Percentiles rank a stretch among this genome's conserved stretches.
Conservation (phyloP, 2,888 invertebrate genomes). For the Aleiodes leptofemur region DNA sequence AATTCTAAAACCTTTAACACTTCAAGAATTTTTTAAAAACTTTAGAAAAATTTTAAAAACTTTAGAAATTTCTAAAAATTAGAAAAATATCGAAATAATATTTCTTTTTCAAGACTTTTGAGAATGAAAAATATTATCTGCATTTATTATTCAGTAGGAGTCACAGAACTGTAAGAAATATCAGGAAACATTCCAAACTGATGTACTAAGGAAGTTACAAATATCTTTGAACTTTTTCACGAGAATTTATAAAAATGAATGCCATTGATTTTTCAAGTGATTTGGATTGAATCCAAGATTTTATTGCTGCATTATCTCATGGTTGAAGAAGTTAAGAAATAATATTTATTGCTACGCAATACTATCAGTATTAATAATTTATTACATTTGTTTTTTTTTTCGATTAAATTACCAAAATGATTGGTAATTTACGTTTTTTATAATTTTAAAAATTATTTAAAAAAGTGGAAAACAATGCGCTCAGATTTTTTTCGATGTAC, state of each 20-base stretch:
- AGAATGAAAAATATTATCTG: neutral
- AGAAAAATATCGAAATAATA: too few relatives aligned
- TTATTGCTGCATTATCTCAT: neutral
- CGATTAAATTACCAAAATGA: too few relatives aligned
- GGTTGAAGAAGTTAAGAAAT: neutral
- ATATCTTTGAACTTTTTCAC: neutral
- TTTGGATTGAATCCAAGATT: constrained; percentile 7
- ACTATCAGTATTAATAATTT: constrained; percentile 17
- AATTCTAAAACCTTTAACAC: too few relatives aligned
- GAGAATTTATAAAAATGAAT: constrained; percentile 20
- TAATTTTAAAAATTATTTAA: too few relatives aligned
- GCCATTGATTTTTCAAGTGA: neutral
- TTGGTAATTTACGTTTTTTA: too few relatives aligned
- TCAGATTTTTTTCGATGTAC: constrained; percentile 15
- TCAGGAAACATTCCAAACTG: constrained; percentile 4
- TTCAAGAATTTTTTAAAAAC: too few relatives aligned
- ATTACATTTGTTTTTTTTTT: neutral
- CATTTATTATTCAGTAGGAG: neutral
- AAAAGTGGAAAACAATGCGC: neutral
- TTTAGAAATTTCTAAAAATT: too few relatives aligned
- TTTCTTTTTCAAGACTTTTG: too few relatives aligned
- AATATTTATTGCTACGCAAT: constrained; percentile 21
- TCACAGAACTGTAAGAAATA: too few relatives aligned
- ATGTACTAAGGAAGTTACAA: neutral
- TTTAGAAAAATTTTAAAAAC: too few relatives aligned